Conservation (phyloP, 2,113 vertebrate species). For the Chaetodon auriga region DNA sequence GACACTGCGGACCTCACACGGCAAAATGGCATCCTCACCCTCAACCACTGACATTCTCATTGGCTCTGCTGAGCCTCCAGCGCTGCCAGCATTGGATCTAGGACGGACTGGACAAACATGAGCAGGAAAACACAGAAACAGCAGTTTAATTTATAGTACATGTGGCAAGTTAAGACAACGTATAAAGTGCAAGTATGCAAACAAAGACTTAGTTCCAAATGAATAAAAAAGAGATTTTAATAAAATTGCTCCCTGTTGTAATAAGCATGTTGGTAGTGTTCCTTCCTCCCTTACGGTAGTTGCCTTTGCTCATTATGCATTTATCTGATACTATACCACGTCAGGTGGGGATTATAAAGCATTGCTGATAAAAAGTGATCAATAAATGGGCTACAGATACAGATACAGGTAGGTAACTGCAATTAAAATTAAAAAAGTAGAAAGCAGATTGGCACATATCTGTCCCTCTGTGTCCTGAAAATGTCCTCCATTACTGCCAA, state of each 20-base stretch:
- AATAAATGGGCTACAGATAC: background rate
- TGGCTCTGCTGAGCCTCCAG: slow-evolving; percentile 69
- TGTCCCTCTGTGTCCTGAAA: background rate
- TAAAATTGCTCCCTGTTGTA: background rate
- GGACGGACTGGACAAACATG: slow-evolving; percentile 88
- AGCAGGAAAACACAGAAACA: slow-evolving; percentile 18
- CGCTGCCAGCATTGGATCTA: slow-evolving; percentile 77
- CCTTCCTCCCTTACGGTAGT: background rate
- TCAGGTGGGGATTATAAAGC: too few relatives aligned
- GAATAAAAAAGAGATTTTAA: background rate
- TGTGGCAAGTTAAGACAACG: background rate
- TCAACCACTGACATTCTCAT: slow-evolving; percentile 87
- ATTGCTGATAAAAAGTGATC: too few relatives aligned
- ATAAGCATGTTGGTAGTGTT: background rate
- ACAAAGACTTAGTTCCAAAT: background rate
- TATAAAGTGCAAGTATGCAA: background rate
- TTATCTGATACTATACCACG: too few relatives aligned
- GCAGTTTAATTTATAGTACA: background rate
- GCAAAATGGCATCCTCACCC: slow-evolving; percentile 90
- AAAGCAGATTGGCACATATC: background rate
- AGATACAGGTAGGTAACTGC: too few relatives aligned
- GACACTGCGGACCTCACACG: slow-evolving; percentile 92
- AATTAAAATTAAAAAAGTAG: background rate
- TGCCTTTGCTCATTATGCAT: background rate
- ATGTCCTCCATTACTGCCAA: background rate